phyloP scores from a whole-genome alignment of 1,140 invertebrate species.

The Parapsyche elsis region DNA sequence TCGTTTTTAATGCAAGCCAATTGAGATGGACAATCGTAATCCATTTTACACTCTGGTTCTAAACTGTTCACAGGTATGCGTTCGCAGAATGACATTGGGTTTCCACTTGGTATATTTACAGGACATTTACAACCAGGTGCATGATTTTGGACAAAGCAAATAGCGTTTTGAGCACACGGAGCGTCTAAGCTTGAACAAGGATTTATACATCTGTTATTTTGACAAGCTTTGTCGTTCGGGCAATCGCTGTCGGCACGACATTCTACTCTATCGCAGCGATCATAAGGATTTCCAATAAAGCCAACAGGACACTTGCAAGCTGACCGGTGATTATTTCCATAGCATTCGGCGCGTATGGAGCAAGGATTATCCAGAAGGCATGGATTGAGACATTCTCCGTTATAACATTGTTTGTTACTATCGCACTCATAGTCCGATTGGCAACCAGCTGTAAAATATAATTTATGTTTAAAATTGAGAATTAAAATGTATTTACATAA shows the following conservation, averaged over 20 bases:
- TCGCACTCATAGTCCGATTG: slow-evolving; percentile 83
- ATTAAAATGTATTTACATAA: background rate
- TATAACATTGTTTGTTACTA: slow-evolving; percentile 82
- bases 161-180: slow-evolving; percentile 81
- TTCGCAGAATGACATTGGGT: slow-evolving; percentile 82
- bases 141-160: slow-evolving; percentile 83
- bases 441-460: slow-evolving; percentile 75
- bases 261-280: slow-evolving; percentile 81
- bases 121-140: slow-evolving; percentile 81
- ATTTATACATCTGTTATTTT: slow-evolving; percentile 77
- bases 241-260: slow-evolving; percentile 83
- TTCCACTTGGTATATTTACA: slow-evolving; percentile 77
- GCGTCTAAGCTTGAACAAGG: slow-evolving; percentile 74
- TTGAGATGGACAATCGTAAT: slow-evolving; percentile 82
- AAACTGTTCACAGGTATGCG: slow-evolving; percentile 62
- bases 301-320: slow-evolving; percentile 80
- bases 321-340: slow-evolving; percentile 78
- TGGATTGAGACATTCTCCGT: slow-evolving; percentile 82
- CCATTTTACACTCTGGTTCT: slow-evolving; percentile 79
- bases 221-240: slow-evolving; percentile 76
- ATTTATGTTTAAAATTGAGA: background rate
- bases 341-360: slow-evolving; percentile 84
- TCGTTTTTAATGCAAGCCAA: slow-evolving; percentile 82
- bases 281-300: slow-evolving; percentile 79
- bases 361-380: slow-evolving; percentile 83